Base-by-base conservation (phyloP, 2,888 invertebrate species). In the Acrobasis consociella region DNA sequence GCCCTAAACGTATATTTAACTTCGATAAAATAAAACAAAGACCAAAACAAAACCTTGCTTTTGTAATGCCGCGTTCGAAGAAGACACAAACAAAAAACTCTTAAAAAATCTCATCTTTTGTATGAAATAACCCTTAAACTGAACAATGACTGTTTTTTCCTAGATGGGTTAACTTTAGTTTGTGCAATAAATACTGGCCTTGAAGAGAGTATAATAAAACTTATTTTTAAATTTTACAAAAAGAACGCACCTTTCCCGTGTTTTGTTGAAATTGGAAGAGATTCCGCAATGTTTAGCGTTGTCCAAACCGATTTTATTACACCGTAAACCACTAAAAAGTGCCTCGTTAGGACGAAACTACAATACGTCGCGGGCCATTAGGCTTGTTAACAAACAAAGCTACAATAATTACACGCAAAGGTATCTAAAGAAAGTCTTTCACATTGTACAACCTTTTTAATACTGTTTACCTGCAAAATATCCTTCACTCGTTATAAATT, bases 221-320 rank as follows among this genome's bases (percentile, higher is more conserved):
- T 13, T 46, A 13, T 46, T 46, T 69, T 51, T 38, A 22, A 31
- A 38, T 16, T 38, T 53, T 22, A 8, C 37, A 37, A 42, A 38
- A 56, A 56, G 62, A 64, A 64, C 59, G 63, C 61, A 66, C 65
- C 66, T 68, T 73, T 63, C 39, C 16, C 58, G 53, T 66, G 62
- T 67, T 51, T 64, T 59, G 66, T 65, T 53, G 62, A 62, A 62
- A 62, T 81, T 81, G 68, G 71, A 69, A 72, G 73, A 81, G 76
- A 82, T 85, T 82, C 91, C 89, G 87, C 91, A 91, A 91, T 91
- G 89, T 91, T 92, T 91, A 78, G 79, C 83, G 82, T 87, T 89
- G 89, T 89, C 80, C 77, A 76, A 77, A 81, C 78, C 80, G 69
- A 80, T 86, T 91, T 91, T 90, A 91, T 90, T 82, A 73, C 83